Evolutionary conservation across 2,888 invertebrate genomes (phyloP).

Genomic region (Candidula unifasciata): DNA sequence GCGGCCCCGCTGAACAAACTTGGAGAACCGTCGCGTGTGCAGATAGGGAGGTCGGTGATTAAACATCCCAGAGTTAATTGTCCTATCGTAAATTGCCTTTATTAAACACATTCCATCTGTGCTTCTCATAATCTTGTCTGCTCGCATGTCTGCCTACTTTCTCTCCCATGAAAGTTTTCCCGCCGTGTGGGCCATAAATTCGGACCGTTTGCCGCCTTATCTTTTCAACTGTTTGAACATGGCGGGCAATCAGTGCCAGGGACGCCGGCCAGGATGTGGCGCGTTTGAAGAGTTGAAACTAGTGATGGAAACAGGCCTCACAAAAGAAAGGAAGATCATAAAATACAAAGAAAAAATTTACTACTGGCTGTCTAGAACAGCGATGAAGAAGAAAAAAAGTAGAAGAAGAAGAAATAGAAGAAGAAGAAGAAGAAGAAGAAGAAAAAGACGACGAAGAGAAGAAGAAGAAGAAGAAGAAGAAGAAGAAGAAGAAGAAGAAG

Average conservation of each 20-base stretch:
- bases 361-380: no score
- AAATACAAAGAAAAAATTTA: no score
- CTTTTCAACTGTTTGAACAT: not conserved
- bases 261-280: no score
- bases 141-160: not conserved
- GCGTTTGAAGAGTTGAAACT: no score
- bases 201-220: not conserved
- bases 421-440: no score
- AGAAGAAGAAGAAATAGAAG: not conserved
- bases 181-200: conserved; percentile 6
- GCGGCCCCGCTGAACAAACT: no score
- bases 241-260: no score
- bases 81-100: conserved; percentile 1
- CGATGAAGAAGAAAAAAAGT: not conserved
- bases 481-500: conserved; percentile 25
- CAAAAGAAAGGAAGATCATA: no score
- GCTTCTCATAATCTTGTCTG: conserved; percentile 27
- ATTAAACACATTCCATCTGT: conserved; percentile 22
- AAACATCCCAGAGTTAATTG: not conserved
- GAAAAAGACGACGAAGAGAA: no score
- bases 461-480: conserved; percentile 16
- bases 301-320: no score
- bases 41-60: no score
- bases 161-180: not conserved
- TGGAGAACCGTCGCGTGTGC: no score